A percentile compares a stretch with the other conserved stretches of the same genome.
phyloP scores from a whole-genome alignment of 2,797 vertebrate genomes.

The Falco biarmicus region DNA sequence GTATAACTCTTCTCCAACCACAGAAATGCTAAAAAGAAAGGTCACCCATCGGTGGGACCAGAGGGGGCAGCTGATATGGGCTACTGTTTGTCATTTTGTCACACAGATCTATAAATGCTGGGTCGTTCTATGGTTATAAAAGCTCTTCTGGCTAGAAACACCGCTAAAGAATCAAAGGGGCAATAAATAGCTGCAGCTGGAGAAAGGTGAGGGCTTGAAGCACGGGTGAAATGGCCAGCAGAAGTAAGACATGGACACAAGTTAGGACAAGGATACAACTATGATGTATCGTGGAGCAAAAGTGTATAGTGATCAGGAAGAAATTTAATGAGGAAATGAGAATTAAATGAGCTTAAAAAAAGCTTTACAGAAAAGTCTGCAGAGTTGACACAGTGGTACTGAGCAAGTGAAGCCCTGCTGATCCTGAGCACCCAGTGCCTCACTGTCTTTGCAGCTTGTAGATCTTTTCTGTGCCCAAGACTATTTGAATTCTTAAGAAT shows the following conservation, averaged over 20 bases:
- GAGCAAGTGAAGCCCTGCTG: neutral
- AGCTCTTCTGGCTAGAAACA: neutral
- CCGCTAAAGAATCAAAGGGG: neutral
- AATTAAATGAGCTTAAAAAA: neutral
- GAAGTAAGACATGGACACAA: neutral
- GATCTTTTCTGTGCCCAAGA: neutral
- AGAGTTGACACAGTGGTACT: neutral
- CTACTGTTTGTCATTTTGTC: neutral
- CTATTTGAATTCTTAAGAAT: neutral
- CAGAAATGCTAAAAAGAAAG: neutral
- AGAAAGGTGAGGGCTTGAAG: neutral
- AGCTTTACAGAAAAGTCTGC: neutral
- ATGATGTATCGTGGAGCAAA: neutral
- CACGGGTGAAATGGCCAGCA: neutral
- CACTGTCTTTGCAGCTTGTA: neutral
- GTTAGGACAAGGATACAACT: neutral
- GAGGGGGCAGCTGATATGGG: neutral
- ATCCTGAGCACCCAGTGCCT: neutral
- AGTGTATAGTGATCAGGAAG: neutral
- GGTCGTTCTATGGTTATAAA: neutral
- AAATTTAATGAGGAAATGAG: neutral
- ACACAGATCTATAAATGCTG: neutral
- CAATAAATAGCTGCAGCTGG: neutral
- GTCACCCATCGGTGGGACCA: accelerated
- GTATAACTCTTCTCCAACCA: neutral